phyloP scores from a whole-genome alignment of 2,888 invertebrate species.

The Polymixis flavicincta region DNA sequence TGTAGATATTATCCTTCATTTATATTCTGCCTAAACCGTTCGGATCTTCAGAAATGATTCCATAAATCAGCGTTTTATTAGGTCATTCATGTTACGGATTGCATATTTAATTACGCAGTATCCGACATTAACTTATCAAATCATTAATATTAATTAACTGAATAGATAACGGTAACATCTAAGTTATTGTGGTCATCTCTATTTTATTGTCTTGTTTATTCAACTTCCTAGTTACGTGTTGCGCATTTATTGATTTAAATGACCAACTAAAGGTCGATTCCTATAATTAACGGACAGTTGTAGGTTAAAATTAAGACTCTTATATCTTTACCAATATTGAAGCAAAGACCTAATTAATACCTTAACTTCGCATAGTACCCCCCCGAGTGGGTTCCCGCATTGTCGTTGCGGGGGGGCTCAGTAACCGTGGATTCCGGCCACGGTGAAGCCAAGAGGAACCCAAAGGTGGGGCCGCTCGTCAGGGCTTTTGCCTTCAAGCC shows the following conservation, averaged over 20 bases:
- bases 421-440: too few species aligned
- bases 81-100: neutral
- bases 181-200: constrained; percentile 8
- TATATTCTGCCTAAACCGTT: neutral
- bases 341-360: too few species aligned
- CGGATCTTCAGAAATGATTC: neutral
- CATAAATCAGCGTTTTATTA: neutral
- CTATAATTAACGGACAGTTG: too few species aligned
- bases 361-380: too few species aligned
- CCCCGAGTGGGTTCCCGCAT: too few species aligned
- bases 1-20: neutral
- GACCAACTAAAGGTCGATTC: neutral
- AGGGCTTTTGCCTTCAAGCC: too few species aligned
- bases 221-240: constrained; percentile 21
- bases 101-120: constrained; percentile 4
- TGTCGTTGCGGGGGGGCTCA: too few species aligned
- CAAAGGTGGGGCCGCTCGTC: too few species aligned
- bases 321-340: too few species aligned
- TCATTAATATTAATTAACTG: constrained; percentile 21
- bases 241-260: constrained; percentile 18
- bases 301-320: too few species aligned
- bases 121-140: neutral
- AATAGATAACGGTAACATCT: constrained; percentile 7
- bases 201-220: constrained; percentile 27
- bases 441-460: too few species aligned